Conservation (phyloP, 2,888 invertebrate genomes). For the Strigamia transsilvanica region DNA sequence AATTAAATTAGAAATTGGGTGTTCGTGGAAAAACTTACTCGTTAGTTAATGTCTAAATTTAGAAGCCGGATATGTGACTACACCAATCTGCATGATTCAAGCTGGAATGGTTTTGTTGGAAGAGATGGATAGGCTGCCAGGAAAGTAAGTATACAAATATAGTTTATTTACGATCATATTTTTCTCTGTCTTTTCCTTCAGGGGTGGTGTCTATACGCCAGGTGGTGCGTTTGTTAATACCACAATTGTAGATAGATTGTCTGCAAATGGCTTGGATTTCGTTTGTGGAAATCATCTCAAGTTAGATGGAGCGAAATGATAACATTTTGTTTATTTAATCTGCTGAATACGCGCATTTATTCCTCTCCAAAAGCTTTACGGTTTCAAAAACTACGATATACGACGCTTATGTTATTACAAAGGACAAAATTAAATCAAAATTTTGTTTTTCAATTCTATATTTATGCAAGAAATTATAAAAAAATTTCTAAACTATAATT, state of each 20-base stretch:
- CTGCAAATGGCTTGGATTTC: constrained; percentile 69
- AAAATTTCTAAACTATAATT: too few species aligned
- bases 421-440: too few species aligned
- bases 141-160: constrained; percentile 69
- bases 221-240: constrained; percentile 87
- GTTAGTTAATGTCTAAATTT: constrained; percentile 51
- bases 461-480: too few species aligned
- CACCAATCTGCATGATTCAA: constrained; percentile 76
- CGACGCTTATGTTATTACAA: too few species aligned
- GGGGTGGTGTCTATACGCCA: constrained; percentile 87
- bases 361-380: too few species aligned
- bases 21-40: background rate
- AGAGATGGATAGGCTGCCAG: constrained; percentile 79
- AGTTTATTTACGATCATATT: background rate
- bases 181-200: constrained; percentile 65
- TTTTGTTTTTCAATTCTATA: too few species aligned
- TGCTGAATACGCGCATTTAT: background rate
- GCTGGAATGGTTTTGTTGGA: constrained; percentile 78
- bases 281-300: background rate
- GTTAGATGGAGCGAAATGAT: background rate
- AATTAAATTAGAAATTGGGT: background rate
- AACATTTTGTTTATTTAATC: background rate
- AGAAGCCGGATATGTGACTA: constrained; percentile 86
- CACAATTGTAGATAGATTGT: constrained; percentile 76
- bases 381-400: too few species aligned